Conservation (phyloP, 2,113 vertebrate species). For the Prochilodus magdalenae region DNA sequence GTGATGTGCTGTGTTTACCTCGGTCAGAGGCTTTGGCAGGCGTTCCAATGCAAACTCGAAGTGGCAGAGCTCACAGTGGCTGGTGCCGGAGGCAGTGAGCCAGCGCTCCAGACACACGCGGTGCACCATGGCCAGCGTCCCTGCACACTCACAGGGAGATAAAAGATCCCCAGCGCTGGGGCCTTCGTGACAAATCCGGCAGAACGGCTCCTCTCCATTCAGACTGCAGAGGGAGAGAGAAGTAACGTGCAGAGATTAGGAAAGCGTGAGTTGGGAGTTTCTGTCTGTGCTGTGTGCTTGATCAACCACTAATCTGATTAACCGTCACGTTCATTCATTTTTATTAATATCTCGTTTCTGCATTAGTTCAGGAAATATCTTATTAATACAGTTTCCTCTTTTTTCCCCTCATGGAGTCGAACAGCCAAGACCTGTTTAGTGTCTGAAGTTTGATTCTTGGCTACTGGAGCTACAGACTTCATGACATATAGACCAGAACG, state of each 20-base stretch:
- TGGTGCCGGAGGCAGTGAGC: conserved; percentile 72
- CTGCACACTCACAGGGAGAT: conserved; percentile 73
- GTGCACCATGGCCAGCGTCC: conserved; percentile 73
- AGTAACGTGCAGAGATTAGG: background rate
- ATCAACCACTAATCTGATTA: too few species aligned
- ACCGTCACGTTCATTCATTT: too few species aligned
- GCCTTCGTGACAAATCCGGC: conserved; percentile 76
- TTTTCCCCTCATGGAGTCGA: too few species aligned
- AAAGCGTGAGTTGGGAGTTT: background rate
- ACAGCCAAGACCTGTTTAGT: too few species aligned
- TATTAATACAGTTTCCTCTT: too few species aligned
- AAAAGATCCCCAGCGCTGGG: conserved; percentile 60
- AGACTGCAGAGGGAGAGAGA: conserved; percentile 27
- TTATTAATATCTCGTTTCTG: too few species aligned
- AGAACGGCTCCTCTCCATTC: conserved; percentile 69
- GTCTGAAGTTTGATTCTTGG: too few species aligned
- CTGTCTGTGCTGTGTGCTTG: too few species aligned
- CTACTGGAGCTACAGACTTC: too few species aligned
- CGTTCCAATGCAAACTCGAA: conserved; percentile 71
- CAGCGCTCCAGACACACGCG: conserved; percentile 73
- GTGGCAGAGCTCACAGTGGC: conserved; percentile 76
- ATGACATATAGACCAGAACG: too few species aligned
- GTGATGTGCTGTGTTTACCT: conserved; percentile 60
- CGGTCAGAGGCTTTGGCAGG: conserved; percentile 67
- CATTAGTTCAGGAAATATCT: too few species aligned